Conservation (phyloP, 2,797 vertebrate genomes). For the Coccyzus lansbergi region DNA sequence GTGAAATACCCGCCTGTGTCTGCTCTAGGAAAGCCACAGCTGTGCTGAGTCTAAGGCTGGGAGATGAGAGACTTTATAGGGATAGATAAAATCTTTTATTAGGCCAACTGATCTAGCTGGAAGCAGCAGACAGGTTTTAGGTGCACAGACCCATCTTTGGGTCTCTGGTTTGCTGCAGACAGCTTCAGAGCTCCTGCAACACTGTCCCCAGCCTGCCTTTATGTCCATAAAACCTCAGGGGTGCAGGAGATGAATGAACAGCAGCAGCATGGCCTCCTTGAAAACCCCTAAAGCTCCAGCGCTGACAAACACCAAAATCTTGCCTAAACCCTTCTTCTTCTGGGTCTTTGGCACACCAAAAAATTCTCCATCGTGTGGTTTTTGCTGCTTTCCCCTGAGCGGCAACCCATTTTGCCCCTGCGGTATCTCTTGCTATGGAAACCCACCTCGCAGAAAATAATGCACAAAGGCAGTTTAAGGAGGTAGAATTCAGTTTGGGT, state of each 20-base stretch:
- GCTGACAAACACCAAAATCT: background rate
- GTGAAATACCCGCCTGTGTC: background rate
- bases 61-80: slow-evolving; percentile 5
- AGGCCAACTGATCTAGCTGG: background rate
- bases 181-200: background rate
- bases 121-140: background rate
- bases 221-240: background rate
- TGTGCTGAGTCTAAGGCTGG: background rate
- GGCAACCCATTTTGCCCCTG: accelerated
- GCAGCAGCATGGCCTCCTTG: background rate
- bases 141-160: background rate
- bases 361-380: accelerated
- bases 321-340: background rate
- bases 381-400: background rate
- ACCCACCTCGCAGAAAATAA: accelerated
- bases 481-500: background rate
- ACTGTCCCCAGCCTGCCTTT: background rate
- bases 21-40: background rate
- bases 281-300: background rate
- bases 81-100: slow-evolving; percentile 55
- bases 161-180: background rate
- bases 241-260: background rate
- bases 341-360: accelerated
- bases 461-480: background rate
- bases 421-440: background rate